Evolutionary conservation across 2,888 invertebrate species (phyloP), one percentile per base, ranked within the genome.

Genomic region (Chalcosyrphus nemorum): DNA sequence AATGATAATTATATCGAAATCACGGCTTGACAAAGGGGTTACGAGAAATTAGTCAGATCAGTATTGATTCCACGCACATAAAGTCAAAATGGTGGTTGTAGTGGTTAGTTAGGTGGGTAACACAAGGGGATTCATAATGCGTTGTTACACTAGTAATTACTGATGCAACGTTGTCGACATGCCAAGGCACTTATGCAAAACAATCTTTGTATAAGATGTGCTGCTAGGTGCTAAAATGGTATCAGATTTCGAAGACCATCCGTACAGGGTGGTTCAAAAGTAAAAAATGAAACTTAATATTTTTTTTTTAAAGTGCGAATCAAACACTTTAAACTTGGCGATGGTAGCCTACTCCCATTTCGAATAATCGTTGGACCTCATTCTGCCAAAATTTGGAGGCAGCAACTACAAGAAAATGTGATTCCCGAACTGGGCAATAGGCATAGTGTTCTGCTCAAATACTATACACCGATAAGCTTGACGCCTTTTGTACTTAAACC

Each of bases 1-100:
- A 74, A 61, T 52, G 38, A 74, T 74, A 74, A 81, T 74, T 74
- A 61, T 74, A 81, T 74, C 54, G 80, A 24, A 81, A 61, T 74
- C 74, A 81, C 29, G 32, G 45, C 15, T 41, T 80, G 43, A 72
- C 74, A 72, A 65, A 81, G 66, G 74, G 72, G 24, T 50, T 61
- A 72, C 65, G 35, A 66, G 66, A 13, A 65, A 54, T 70, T 32
- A 59, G 61, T 61, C 29, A 21, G 43, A 61, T 68, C 41, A 38
- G 27, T 38, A 38, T 45, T 70, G 70, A 54, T 29, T 59, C 27
- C n/a, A 70, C 54, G 61, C 45, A 38, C 35, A 29, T 54, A 11
- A 27, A 43, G 52, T 9, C 24, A 65, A 50, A 47, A 57, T 41
- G 32, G 1, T 52, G 2, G 41, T 13, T 13, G 29, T 43, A 27